Evolutionary conservation across 2,113 vertebrate species (phyloP).

Genomic region (Zosterops japonicus): DNA sequence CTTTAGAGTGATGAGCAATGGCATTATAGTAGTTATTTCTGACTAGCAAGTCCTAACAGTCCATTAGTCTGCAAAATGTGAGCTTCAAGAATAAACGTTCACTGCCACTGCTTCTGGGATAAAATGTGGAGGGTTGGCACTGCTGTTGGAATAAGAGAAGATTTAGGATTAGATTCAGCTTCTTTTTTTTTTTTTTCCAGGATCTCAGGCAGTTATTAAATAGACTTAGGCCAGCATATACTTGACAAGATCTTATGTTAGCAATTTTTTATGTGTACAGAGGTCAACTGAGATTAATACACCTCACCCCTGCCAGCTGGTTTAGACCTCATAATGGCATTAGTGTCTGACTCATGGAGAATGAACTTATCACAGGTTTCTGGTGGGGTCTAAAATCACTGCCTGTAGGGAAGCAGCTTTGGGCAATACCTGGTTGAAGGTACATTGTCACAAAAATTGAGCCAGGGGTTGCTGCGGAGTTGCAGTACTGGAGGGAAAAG

Average conservation of each 20-base stretch:
- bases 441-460: neutral
- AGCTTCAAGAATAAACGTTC: neutral
- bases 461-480: neutral
- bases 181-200: neutral
- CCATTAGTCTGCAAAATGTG: neutral
- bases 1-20: neutral
- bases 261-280: neutral
- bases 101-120: neutral
- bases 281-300: neutral
- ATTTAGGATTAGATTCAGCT: neutral
- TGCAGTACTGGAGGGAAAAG: neutral
- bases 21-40: neutral
- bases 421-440: neutral
- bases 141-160: neutral
- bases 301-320: neutral
- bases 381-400: neutral
- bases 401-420: neutral
- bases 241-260: neutral
- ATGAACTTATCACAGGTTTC: neutral
- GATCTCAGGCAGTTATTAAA: neutral
- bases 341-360: neutral
- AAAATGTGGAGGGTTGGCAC: neutral
- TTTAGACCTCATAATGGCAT: neutral
- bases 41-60: neutral
- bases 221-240: neutral